Percentiles rank a stretch among this genome's conserved stretches.
Evolutionary conservation across 2,113 vertebrate genomes (phyloP).

Genomic region (Pangasianodon hypophthalmus): DNA sequence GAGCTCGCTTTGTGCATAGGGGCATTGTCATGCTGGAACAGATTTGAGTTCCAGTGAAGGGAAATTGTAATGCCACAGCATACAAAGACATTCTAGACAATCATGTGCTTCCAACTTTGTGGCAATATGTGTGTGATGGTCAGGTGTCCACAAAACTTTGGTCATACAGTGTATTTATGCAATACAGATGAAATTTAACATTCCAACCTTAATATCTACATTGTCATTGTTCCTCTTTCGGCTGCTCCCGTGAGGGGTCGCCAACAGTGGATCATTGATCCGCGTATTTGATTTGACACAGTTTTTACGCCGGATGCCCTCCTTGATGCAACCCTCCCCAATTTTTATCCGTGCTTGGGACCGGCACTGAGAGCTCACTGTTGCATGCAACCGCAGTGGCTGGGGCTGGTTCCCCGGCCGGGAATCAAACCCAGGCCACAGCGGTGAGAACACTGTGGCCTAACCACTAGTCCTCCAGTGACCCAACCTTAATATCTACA

Average conservation of each 20-base stretch:
- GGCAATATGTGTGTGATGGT: neutral
- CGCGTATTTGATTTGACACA: too few relatives aligned
- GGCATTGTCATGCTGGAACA: neutral
- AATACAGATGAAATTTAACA: neutral
- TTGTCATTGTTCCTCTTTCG: neutral
- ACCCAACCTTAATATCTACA: neutral
- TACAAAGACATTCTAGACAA: neutral
- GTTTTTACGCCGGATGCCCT: too few relatives aligned
- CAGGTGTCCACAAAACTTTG: neutral
- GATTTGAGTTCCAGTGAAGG: neutral
- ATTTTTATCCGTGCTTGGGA: too few relatives aligned
- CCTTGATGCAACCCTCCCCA: too few relatives aligned
- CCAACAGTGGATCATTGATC: too few relatives aligned
- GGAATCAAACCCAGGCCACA: too few relatives aligned
- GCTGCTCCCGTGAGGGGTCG: too few relatives aligned
- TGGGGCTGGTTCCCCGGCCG: too few relatives aligned
- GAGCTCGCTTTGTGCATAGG: neutral
- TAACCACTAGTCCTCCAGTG: too few relatives aligned
- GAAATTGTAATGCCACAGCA: neutral
- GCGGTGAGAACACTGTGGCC: too few relatives aligned
- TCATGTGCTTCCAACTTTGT: neutral
- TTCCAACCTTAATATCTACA: neutral
- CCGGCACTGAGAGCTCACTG: too few relatives aligned
- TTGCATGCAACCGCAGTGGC: too few relatives aligned
- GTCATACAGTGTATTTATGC: neutral